Base-by-base conservation (phyloP, 23 tunicate species). In the Ascidia mentula region DNA sequence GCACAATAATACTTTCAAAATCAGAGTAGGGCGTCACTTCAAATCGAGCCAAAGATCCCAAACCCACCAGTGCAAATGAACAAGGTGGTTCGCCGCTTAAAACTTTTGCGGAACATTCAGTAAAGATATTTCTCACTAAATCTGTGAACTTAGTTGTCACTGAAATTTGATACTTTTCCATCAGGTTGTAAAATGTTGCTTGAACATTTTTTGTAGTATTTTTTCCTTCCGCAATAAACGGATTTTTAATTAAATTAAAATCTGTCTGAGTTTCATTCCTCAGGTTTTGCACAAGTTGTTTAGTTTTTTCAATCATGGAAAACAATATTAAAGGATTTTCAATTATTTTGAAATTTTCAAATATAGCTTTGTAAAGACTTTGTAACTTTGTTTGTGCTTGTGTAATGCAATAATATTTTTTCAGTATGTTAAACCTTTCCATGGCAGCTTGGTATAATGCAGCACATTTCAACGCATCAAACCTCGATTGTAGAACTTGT, bases 51-150 rank as follows among this genome's bases (percentile, higher is more conserved):
- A 79, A 31, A 32, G 83, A 79, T 3, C 83, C 83, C 46, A 79
- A 69, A 33, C 83, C 83, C 5, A 79, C 42, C 37, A 79, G 39
- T 24, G 74, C 40, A 40, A 60, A 79, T 17, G 32, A n/a, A 38
- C 83, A 79, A 8, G 83, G 83, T 0, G 77, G 72, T 18, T 79
- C 83, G 37, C 83, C 83, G n/a, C n/a, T n/a, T n/a, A n/a, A n/a
- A 77, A 40, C 39, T 13, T 42, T 1, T 0, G 37, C 12, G 12
- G 46, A 1, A 40, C 81, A 77, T 42, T 77, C 18, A 4, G 33
- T 38, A 24, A 42, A 46, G 45, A 77, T 53, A 22, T 40, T 31
- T 53, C 32, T 36, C 81, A 77, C 45, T 1, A 77, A 3, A 20
- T 77, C 28, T 34, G 32, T 77, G 26, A 46, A 77, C 42, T 5